A percentile compares a stretch with the other conserved stretches of the same genome.
Conservation (phyloP, 2,113 vertebrate species). For the Psittacus erithacus region DNA sequence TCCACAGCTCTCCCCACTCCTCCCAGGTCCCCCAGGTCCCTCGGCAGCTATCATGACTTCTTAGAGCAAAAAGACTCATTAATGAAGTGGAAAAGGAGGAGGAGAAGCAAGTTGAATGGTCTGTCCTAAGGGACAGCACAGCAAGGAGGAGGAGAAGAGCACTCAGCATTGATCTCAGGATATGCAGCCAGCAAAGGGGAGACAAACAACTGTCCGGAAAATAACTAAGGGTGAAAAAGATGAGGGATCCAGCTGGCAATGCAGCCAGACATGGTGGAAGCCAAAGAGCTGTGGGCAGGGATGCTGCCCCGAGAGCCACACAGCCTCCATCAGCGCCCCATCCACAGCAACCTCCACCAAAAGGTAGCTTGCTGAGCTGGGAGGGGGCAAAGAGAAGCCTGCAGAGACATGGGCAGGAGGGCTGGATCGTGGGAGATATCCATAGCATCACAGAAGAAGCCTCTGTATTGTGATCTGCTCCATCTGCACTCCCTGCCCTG, state of each 20-base stretch:
- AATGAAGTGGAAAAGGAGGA: conserved; percentile 48
- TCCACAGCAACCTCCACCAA: not conserved
- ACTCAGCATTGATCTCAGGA: not conserved
- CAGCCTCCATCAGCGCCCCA: not conserved
- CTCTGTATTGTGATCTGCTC: not conserved
- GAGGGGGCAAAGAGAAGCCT: not conserved
- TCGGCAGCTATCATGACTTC: not conserved
- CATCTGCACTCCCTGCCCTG: not conserved
- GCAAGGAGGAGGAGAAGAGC: conserved; percentile 19
- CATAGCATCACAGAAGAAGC: not conserved
- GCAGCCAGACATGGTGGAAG: not conserved
- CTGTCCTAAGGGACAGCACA: conserved; percentile 19
- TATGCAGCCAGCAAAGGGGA: not conserved
- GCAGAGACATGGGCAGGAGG: not conserved
- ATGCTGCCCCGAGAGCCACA: not conserved
- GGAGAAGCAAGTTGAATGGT: conserved; percentile 42
- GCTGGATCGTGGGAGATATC: not conserved
- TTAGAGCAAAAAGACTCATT: conserved; percentile 30
- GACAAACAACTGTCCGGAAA: not conserved
- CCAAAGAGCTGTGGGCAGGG: not conserved
- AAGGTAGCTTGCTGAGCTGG: not conserved
- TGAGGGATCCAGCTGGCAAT: not conserved
- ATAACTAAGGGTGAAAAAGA: not conserved
- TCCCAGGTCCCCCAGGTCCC: not conserved
- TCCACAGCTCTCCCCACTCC: not conserved